phyloP scores from a whole-genome alignment of 2,797 vertebrate species.

The Macrochelys suwanniensis region DNA sequence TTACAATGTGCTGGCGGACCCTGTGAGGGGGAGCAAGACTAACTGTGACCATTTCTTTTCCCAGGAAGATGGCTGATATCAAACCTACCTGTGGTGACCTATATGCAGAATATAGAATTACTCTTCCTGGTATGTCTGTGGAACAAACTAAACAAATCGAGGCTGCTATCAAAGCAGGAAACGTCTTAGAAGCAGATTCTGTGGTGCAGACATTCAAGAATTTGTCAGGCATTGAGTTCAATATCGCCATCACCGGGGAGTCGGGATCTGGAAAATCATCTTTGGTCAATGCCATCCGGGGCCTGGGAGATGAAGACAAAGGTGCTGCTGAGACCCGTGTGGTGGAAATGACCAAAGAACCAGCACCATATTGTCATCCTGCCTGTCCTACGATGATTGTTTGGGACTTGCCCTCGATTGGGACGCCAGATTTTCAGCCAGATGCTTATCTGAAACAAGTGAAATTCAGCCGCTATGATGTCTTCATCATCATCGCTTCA shows the following conservation, averaged over 20 bases:
- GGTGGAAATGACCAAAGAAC: accelerated
- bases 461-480: slow-evolving; percentile 71
- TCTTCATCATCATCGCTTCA: slow-evolving; percentile 72
- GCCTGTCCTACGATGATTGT: slow-evolving; percentile 36
- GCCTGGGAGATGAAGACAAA: neutral
- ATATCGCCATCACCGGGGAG: neutral
- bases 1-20: too few species aligned
- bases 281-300: neutral
- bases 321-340: neutral
- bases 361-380: slow-evolving; percentile 51
- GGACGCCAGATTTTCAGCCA: slow-evolving; percentile 49
- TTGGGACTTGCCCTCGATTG: slow-evolving; percentile 77
- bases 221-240: neutral
- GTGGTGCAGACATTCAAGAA: too few species aligned
- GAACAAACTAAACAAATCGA: too few species aligned
- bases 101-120: too few species aligned
- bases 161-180: too few species aligned
- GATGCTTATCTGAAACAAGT: slow-evolving; percentile 47
- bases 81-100: too few species aligned
- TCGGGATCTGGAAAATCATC: neutral
- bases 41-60: too few species aligned
- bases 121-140: too few species aligned
- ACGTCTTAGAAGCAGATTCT: too few species aligned
- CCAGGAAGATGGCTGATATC: too few species aligned
- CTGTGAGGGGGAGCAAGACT: too few species aligned